Evolutionary conservation across 1,140 invertebrate genomes (phyloP).

Genomic region (Doryteuthis pealeii): DNA sequence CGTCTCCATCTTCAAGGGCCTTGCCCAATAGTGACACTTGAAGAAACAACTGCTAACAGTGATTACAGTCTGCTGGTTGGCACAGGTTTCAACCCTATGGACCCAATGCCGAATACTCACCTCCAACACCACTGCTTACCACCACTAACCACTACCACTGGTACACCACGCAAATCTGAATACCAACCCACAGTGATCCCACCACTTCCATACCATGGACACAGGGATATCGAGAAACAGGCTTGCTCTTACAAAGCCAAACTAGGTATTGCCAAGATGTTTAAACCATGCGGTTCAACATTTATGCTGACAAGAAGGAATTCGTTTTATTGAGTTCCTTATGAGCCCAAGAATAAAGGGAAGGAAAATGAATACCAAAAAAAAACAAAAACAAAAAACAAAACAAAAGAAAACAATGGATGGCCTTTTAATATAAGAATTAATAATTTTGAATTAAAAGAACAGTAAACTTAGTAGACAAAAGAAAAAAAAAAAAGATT

Average conservation of each 20-base stretch:
- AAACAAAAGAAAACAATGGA: no score
- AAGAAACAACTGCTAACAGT: slow-evolving; percentile 46
- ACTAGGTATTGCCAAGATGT: slow-evolving; percentile 48
- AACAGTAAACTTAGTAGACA: no score
- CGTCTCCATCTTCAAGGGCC: slow-evolving; percentile 19
- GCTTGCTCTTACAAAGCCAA: slow-evolving; percentile 48
- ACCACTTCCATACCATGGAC: slow-evolving; percentile 50
- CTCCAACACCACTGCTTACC: slow-evolving; percentile 20
- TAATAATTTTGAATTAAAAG: no score
- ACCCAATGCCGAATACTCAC: slow-evolving; percentile 54
- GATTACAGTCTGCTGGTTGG: slow-evolving; percentile 55
- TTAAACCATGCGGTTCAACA: slow-evolving; percentile 41
- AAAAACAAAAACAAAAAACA: no score
- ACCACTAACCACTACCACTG: neutral
- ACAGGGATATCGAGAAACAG: slow-evolving; percentile 55
- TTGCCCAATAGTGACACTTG: slow-evolving; percentile 45
- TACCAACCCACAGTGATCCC: slow-evolving; percentile 18
- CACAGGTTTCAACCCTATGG: slow-evolving; percentile 54
- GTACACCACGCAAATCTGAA: neutral
- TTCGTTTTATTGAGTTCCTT: no score
- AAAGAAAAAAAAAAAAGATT: no score
- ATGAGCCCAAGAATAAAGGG: no score
- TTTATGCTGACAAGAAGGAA: slow-evolving; percentile 44
- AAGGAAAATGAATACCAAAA: no score
- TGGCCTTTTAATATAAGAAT: no score